Base-by-base conservation (phyloP, 2,888 invertebrate species). In the Saturnia pavonia region DNA sequence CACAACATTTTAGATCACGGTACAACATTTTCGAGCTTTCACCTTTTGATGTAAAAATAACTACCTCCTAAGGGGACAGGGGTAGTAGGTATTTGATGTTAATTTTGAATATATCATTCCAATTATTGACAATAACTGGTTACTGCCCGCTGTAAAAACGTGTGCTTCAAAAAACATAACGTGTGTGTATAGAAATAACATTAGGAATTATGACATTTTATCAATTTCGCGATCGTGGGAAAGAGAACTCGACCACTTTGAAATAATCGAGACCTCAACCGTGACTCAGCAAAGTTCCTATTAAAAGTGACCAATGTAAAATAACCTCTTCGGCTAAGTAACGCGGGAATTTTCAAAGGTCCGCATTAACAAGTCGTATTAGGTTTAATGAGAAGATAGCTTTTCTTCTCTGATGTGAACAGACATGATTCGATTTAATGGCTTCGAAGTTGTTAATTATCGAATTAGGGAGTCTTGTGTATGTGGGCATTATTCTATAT, bases 341-440 rank as follows among this genome's bases (percentile, higher is more conserved):
- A 25, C 42, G 22, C 7, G 40, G 51, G 40, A 70, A 42, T 25
- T 22, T 43, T 42, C 3, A 42, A 54, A 1, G 66, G 54, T 7
- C 42, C 54, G 16, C n/a, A 19, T 34, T 67, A 34, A 67, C 8
- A 66, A 42, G 70, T 12, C 82, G 77, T 80, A 82, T 81, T 82
- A 82, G 73, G 73, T 73, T 74, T 91, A 92, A 93, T 91, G 90
- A 89, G 88, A 88, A 91, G 92, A 91, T 90, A 88, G 87, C 87
- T 89, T 91, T 89, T 91, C 89, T 88, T 78, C 78, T 82, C 82
- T 83, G 88, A 92, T 81, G 89, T 90, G 91, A 90, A 91, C 88
- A 82, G 90, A 91, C 90, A 90, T 92, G 93, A 94, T 92, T 92
- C 88, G 85, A 90, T 93, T 91, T 93, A 90, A 92, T 92, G 91